phyloP scores from a whole-genome alignment of 2,888 invertebrate species.

The Ectropis crepuscularia region DNA sequence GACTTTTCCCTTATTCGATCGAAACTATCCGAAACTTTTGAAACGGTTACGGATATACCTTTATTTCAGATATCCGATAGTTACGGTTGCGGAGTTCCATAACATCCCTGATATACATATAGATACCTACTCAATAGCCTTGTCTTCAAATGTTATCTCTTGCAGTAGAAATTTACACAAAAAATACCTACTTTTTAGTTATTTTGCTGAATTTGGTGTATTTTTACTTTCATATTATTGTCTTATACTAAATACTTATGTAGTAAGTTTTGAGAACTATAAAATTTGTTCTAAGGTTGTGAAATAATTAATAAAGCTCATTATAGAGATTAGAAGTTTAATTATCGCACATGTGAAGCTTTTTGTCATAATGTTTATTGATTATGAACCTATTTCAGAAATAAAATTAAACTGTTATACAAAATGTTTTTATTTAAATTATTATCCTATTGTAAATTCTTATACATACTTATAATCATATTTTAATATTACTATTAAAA shows the following conservation, averaged over 20 bases:
- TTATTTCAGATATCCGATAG: no score
- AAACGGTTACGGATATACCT: no score
- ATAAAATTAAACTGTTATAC: slow-evolving; percentile 20
- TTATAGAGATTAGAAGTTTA: slow-evolving; percentile 23
- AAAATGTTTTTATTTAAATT: slow-evolving; percentile 13
- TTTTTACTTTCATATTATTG: background rate
- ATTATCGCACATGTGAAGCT: slow-evolving; percentile 25
- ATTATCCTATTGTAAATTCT: background rate
- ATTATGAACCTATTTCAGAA: slow-evolving; percentile 3
- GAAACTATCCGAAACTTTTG: no score
- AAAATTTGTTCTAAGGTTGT: slow-evolving; percentile 45
- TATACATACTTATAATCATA: background rate
- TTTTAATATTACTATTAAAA: no score
- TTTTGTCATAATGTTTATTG: slow-evolving; percentile 19
- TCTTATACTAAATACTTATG: background rate
- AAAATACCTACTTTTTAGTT: no score
- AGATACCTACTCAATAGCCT: no score
- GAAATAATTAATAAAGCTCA: slow-evolving; percentile 42
- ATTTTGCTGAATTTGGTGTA: no score
- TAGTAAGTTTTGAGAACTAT: background rate
- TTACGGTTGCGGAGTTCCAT: no score
- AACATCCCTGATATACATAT: no score
- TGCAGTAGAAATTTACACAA: no score
- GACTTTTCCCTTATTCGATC: no score
- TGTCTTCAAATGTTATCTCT: no score